Evolutionary conservation across 2,888 invertebrate genomes (phyloP).

Genomic region (Harpagoxenus sublaevis): DNA sequence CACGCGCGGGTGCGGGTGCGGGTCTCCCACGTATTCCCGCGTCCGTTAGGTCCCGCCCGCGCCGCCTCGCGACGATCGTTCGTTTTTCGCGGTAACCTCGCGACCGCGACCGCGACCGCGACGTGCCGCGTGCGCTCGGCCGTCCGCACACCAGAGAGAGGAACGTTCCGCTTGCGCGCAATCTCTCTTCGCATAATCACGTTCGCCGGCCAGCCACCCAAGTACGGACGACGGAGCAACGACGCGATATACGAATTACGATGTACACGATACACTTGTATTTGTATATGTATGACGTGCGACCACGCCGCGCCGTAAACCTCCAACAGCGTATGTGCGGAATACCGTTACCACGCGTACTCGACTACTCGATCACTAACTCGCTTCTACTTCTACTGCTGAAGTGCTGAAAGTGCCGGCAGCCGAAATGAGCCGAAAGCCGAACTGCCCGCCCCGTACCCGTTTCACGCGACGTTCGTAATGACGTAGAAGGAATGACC

Average conservation of each 20-base stretch:
- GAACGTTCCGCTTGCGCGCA: slow-evolving; percentile 9
- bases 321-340: not conserved
- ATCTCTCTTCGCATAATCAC: slow-evolving; percentile 33
- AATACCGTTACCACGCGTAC: slow-evolving; percentile 4
- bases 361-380: slow-evolving; percentile 8
- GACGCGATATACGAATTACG: not conserved
- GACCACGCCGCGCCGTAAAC: slow-evolving; percentile 10
- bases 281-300: too few species aligned
- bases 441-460: too few species aligned
- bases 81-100: slow-evolving; percentile 22
- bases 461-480: too few species aligned
- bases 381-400: not conserved
- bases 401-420: too few species aligned
- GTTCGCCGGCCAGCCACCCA: not conserved
- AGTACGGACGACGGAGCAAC: not conserved
- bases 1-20: not conserved
- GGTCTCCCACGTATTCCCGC: not conserved
- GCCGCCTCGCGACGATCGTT: not conserved
- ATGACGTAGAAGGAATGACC: too few species aligned
- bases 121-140: not conserved
- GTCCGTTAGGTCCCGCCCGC: not conserved
- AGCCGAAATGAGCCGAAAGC: too few species aligned
- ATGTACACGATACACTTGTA: not conserved
- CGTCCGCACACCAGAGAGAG: not conserved
- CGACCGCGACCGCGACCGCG: not conserved